Base-by-base conservation (phyloP, 2,888 invertebrate species). In the Tenthredo scrophulariae region DNA sequence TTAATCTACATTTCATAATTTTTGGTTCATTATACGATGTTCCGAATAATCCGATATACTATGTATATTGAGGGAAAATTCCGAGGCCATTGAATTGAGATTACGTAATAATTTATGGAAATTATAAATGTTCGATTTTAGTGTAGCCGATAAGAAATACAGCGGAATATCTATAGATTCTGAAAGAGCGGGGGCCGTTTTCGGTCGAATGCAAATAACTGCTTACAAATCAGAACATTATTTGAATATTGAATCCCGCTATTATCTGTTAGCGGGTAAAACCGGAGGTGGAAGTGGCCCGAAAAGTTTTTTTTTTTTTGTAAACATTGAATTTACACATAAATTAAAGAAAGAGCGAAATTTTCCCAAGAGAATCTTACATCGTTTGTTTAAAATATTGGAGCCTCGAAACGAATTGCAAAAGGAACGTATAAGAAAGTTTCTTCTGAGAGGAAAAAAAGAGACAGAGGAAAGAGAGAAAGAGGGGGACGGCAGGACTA, bases 191-290 rank as follows among this genome's bases (percentile, higher is more conserved):
- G 33, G 77, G 22, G 50, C 29, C 54, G 50, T 50, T 50, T 15
- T 77, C 13, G 40, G 62, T 37, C 37, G 13, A 77, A 29, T 77
- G 50, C 33, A 40, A 80, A 80, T 37, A 58, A 80, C 80, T 80
- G 58, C 62, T 80, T 37, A 80, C 80, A 80, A 80, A 80, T 80
- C 80, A 80, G 80, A 62, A 80, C 40, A 62, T 62, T 80, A 80
- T 80, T 62, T 80, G 80, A 79, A 54, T 58, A 79, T 79, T 37
- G 58, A 79, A 79, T 62, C 79, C 79, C 22, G 62, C n/a, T 46
- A 62, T 79, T 62, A 79, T 79, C 62, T 62, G 79, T 62, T 33
- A 58, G 18, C 54, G 75, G 40, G 58, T 62, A 37, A 13, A 79
- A 37, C 62, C 22, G 13, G 40, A 62, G 58, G 15, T 50, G 37